Base-by-base conservation (phyloP, 2,888 invertebrate genomes). In the Oxyscelio sp. region DNA sequence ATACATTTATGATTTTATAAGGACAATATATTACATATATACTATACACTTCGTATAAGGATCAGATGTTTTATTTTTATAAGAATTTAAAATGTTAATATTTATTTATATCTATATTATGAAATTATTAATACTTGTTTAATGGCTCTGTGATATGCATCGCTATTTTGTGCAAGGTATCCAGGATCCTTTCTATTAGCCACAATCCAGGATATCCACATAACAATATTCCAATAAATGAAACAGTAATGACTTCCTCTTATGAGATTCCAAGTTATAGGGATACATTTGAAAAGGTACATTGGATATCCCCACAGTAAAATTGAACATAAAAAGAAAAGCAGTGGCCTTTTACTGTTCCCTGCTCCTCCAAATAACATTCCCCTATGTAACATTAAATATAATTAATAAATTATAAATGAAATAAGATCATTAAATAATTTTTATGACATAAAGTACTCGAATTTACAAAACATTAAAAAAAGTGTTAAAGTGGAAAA, bases 161-260 rank as follows among this genome's bases (percentile, higher is more conserved):
- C 98, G 0, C 98, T 97, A 93, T 98, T 98, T 91, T 97, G 96
- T 0, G 98, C 97, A 78, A 98, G 96, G 91, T 97, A 98, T 15
- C 98, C 98, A 0, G 98, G 98, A 94, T 98, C 98, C 66, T 97
- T 96, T 17, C 98, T 96, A 91, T 98, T 98, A 4, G 98, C 98
- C 58, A 98, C 96, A 73, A 98, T 96, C 97, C 98, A 98, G 90
- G 98, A 97, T 9, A 98, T 95, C 98, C 98, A 98, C 98, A 99
- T 98, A 9, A 98, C 96, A 4, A 96, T 95, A 94, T 98, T 98
- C 97, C 98, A 97, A 91, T 98, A 97, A 85, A 98, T 96, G 93
- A 98, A 99, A 91, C 97, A 97, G 90, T 98, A 97, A 93, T 98
- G 98, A 0, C 97, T 97, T 0, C 97, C 96, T 0, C 98, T 96